Conservation (phyloP, 1,140 invertebrate genomes). For the Hypothenemus hampei region DNA sequence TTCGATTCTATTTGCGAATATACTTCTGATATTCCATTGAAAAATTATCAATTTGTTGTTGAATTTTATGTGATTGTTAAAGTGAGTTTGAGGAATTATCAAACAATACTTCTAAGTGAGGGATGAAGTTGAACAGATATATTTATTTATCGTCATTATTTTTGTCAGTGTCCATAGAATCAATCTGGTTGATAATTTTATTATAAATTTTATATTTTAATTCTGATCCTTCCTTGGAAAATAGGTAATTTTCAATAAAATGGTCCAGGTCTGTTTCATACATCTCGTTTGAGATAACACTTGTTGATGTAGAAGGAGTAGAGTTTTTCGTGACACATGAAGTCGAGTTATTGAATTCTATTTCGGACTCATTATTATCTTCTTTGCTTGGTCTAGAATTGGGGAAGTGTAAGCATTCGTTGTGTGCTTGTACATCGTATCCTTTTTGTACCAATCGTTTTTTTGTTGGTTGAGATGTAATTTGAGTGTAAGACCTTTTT, state of each 20-base stretch:
- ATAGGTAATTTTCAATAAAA: neutral
- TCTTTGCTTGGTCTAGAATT: constrained; percentile 2
- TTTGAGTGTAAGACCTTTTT: constrained; percentile 8
- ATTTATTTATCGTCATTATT: neutral
- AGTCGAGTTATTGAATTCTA: too few relatives aligned
- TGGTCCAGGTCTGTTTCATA: neutral
- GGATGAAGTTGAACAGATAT: neutral
- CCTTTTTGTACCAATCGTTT: constrained; percentile 7
- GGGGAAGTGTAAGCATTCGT: constrained; percentile 3
- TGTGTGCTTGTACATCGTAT: constrained; percentile 5
- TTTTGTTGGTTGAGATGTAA: neutral
- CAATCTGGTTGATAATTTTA: neutral
- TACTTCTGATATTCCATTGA: constrained; percentile 4
- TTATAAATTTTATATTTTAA: neutral
- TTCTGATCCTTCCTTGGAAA: neutral
- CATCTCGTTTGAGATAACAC: neutral
- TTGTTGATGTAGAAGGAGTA: neutral
- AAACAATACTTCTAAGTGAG: too few relatives aligned
- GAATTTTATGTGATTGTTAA: neutral
- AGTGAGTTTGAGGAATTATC: too few relatives aligned
- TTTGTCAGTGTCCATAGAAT: neutral
- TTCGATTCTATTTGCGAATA: too few relatives aligned
- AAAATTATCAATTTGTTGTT: neutral
- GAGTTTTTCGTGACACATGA: neutral
- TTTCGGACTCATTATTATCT: neutral